These are phyloP conservation scores for Lasius platythorax DNA, from an alignment of 2,888 invertebrate species.

Conservation along the genomic window DNA sequence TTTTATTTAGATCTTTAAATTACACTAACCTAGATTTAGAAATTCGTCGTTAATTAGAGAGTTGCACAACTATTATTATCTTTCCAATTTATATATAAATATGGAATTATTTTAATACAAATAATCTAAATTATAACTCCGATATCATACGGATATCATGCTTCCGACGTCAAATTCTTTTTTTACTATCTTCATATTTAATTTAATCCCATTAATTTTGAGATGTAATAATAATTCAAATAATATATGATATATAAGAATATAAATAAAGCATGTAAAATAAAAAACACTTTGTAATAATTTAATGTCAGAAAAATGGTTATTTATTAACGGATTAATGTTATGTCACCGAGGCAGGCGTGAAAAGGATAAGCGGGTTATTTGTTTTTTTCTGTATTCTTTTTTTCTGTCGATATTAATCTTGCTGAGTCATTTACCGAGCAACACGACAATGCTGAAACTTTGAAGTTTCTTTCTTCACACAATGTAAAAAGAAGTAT, in stretches of 20 bases:
- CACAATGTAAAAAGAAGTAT: not conserved
- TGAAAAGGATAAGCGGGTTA: not conserved
- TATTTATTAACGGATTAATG: not conserved
- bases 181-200: no score
- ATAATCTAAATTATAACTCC: no score
- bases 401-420: not conserved
- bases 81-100: no score
- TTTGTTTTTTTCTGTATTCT: not conserved
- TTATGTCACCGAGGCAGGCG: not conserved
- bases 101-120: no score
- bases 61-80: no score
- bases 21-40: constrained; percentile 52
- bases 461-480: not conserved
- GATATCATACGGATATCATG: no score
- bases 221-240: no score
- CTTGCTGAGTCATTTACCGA: constrained; percentile 12
- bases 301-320: not conserved
- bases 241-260: no score
- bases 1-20: not conserved
- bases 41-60: constrained; percentile 57
- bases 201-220: no score
- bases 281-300: not conserved
- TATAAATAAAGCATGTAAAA: no score
- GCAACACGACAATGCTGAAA: not conserved
- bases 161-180: no score